Conservation (phyloP, 2,113 vertebrate species). For the Heterocephalus glaber region DNA sequence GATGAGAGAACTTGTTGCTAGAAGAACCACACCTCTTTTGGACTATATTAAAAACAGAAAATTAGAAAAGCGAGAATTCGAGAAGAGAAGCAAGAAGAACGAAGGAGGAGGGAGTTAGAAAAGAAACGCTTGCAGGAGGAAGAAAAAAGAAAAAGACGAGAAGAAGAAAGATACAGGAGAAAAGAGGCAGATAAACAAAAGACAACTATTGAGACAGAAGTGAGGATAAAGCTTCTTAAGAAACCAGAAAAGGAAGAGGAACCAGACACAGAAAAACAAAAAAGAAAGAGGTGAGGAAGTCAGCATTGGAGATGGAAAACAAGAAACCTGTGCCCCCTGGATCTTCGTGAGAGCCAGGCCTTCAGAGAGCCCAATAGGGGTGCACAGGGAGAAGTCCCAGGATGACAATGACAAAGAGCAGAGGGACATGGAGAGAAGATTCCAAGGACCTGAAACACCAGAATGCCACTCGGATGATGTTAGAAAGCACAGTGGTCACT, state of each 20-base stretch:
- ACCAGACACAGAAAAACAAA: constrained; percentile 88
- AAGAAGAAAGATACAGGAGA: no score
- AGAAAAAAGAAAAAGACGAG: no score
- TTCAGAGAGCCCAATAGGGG: constrained; percentile 82
- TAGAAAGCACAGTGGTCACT: constrained; percentile 92
- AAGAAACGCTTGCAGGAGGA: no score
- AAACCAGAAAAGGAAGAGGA: constrained; percentile 96
- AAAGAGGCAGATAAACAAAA: no score
- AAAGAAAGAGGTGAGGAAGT: constrained; percentile 91
- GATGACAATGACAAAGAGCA: constrained; percentile 94
- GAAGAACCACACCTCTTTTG: no score
- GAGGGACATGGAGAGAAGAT: constrained; percentile 89
- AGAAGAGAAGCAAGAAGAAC: no score
- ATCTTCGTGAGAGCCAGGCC: constrained; percentile 86
- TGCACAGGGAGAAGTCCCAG: constrained; percentile 91
- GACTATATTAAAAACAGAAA: no score
- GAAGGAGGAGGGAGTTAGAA: no score
- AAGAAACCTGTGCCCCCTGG: constrained; percentile 86
- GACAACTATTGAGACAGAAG: no score
- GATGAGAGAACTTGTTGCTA: no score
- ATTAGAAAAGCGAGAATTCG: no score
- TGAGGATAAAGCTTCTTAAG: constrained; percentile 99
- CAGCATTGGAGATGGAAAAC: constrained; percentile 88
- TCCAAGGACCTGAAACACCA: constrained; percentile 88
- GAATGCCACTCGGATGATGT: constrained; percentile 90